Conservation (phyloP, 2,113 vertebrate genomes). For the Bubo scandiacus region DNA sequence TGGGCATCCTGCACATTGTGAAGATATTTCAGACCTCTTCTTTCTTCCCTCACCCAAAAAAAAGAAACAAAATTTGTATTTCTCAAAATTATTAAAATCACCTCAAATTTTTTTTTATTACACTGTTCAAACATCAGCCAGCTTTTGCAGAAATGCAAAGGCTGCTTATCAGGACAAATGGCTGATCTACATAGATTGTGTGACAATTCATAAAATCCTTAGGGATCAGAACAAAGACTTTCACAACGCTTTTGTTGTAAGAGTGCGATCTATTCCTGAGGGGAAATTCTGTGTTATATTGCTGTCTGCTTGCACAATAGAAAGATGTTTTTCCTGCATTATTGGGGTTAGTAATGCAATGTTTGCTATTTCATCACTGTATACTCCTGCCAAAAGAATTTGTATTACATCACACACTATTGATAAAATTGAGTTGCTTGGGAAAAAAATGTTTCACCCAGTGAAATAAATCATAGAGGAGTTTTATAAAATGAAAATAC, state of each 20-base stretch:
- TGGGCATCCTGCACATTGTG: background rate
- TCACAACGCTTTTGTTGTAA: conserved; percentile 1
- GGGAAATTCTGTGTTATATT: conserved; percentile 41
- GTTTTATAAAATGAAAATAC: background rate
- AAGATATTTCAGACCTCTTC: background rate
- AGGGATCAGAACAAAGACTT: conserved; percentile 53
- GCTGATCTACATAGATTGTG: conserved; percentile 25
- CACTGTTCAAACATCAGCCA: background rate
- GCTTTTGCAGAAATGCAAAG: background rate
- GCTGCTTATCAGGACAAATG: background rate
- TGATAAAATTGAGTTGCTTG: background rate
- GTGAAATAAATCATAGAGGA: conserved; percentile 7
- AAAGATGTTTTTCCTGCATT: conserved; percentile 47
- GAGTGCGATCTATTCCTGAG: background rate
- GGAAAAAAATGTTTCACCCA: background rate
- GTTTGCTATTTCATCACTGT: conserved; percentile 33
- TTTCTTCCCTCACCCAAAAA: background rate
- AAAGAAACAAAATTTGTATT: background rate
- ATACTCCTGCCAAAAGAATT: conserved; percentile 18
- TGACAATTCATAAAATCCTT: conserved; percentile 21
- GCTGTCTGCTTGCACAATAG: conserved; percentile 51
- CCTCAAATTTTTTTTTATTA: background rate
- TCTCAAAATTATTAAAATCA: background rate
- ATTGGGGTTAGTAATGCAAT: conserved; percentile 39
- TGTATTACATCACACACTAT: background rate